These are phyloP conservation scores for Platycheirus albimanus DNA, from an alignment of 2,888 invertebrate genomes.

Conservation along the genomic window DNA sequence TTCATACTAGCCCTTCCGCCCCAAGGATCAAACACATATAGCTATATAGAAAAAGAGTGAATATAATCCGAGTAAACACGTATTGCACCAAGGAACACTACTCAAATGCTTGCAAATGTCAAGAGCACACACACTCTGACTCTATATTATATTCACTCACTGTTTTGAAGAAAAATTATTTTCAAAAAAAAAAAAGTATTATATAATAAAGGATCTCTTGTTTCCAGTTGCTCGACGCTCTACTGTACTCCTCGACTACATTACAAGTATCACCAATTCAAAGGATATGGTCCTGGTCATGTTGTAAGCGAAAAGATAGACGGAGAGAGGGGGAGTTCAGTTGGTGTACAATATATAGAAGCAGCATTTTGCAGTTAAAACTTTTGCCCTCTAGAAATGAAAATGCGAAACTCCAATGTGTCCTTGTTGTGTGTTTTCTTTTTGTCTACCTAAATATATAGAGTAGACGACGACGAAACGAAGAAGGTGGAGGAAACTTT, in stretches of 20 bases:
- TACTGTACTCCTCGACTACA: conserved; percentile 40
- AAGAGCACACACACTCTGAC: conserved; percentile 11
- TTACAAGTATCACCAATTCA: not conserved
- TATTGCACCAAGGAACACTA: conserved; percentile 25
- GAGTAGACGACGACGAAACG: too few species aligned
- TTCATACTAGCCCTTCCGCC: not conserved
- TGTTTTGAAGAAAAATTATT: not conserved
- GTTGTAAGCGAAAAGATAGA: not conserved
- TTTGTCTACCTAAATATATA: conserved; percentile 1
- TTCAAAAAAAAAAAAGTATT: too few species aligned
- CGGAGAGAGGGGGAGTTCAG: too few species aligned
- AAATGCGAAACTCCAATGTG: conserved; percentile 43
- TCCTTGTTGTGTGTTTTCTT: conserved; percentile 33
- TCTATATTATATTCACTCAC: too few species aligned
- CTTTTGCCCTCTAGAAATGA: conserved; percentile 35
- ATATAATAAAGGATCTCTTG: not conserved
- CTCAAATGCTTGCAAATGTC: conserved; percentile 49
- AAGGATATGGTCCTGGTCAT: conserved; percentile 35
- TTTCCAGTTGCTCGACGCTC: not conserved
- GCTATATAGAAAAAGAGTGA: not conserved
- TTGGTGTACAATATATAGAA: too few species aligned
- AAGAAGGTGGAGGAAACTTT: conserved; percentile 44
- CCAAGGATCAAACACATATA: conserved; percentile 5
- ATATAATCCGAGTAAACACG: conserved; percentile 21
- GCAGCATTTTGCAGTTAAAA: conserved; percentile 40